These are phyloP conservation scores for Chiloscyllium punctatum DNA, from an alignment of 2,797 vertebrate genomes.

Conservation along the genomic window DNA sequence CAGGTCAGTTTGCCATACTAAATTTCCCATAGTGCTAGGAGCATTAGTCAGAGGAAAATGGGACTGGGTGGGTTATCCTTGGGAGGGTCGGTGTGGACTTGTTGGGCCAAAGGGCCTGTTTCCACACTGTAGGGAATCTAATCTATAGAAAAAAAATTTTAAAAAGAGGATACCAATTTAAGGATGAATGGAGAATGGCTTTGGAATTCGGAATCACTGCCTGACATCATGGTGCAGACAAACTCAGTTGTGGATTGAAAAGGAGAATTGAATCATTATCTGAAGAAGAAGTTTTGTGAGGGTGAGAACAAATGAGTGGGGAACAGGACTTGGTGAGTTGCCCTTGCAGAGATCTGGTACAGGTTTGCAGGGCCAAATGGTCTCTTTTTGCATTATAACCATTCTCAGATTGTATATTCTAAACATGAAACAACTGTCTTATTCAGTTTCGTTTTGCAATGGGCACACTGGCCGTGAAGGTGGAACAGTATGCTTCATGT, in stretches of 20 bases:
- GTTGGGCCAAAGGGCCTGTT: no score
- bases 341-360: not conserved
- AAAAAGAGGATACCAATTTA: not conserved
- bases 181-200: not conserved
- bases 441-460: not conserved
- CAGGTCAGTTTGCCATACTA: no score
- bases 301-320: not conserved
- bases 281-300: not conserved
- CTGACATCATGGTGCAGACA: not conserved
- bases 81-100: no score
- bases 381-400: not conserved
- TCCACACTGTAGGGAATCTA: no score
- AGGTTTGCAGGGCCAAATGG: not conserved
- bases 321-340: not conserved
- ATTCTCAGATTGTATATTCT: not conserved
- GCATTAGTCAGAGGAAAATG: no score
- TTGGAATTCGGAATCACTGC: not conserved
- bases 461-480: not conserved
- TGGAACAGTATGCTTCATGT: not conserved
- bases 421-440: not conserved
- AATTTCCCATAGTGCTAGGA: no score
- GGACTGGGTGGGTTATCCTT: no score
- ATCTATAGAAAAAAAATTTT: no score
- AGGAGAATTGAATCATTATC: not conserved
- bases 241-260: not conserved